Conservation (phyloP, 2,888 invertebrate species). For the Augiades crinisus region DNA sequence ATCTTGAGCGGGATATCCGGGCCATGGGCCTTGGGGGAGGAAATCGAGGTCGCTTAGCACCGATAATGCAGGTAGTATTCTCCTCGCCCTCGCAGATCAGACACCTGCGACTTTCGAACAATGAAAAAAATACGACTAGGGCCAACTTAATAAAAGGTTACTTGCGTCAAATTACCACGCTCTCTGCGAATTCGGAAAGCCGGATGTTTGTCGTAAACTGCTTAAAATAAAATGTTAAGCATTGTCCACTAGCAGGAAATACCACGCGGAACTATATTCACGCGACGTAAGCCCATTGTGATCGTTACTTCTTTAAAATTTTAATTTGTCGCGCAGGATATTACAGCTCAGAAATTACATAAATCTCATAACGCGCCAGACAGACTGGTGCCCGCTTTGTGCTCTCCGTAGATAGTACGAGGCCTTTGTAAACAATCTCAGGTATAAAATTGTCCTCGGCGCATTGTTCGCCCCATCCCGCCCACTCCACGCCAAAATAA, state of each 20-base stretch:
- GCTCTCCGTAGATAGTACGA: slow-evolving; percentile 42
- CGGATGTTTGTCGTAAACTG: slow-evolving; percentile 75
- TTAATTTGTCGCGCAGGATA: slow-evolving; percentile 54
- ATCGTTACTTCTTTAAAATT: slow-evolving; percentile 42
- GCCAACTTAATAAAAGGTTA: slow-evolving; percentile 18
- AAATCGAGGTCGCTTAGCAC: slow-evolving; percentile 48
- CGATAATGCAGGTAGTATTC: slow-evolving; percentile 55
- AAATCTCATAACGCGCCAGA: slow-evolving; percentile 56
- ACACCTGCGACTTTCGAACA: slow-evolving; percentile 26
- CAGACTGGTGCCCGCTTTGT: slow-evolving; percentile 58
- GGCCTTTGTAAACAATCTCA: slow-evolving; percentile 71
- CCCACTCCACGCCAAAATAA: slow-evolving; percentile 69
- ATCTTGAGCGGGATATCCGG: slow-evolving; percentile 61
- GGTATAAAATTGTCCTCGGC: slow-evolving; percentile 66
- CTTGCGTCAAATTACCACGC: slow-evolving; percentile 22
- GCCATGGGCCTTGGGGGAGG: slow-evolving; percentile 57
- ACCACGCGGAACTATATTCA: slow-evolving; percentile 60
- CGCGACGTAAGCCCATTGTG: slow-evolving; percentile 52
- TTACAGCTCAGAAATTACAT: slow-evolving; percentile 43
- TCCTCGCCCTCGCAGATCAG: slow-evolving; percentile 8
- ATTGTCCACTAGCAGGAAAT: slow-evolving; percentile 57
- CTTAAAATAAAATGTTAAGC: slow-evolving; percentile 46
- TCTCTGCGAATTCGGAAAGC: slow-evolving; percentile 51
- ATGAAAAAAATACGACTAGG: slow-evolving; percentile 13
- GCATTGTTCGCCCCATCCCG: slow-evolving; percentile 62